Evolutionary conservation across 2,888 invertebrate genomes (phyloP), one percentile per base, ranked within the genome.

Genomic region (Dryomyza anilis): DNA sequence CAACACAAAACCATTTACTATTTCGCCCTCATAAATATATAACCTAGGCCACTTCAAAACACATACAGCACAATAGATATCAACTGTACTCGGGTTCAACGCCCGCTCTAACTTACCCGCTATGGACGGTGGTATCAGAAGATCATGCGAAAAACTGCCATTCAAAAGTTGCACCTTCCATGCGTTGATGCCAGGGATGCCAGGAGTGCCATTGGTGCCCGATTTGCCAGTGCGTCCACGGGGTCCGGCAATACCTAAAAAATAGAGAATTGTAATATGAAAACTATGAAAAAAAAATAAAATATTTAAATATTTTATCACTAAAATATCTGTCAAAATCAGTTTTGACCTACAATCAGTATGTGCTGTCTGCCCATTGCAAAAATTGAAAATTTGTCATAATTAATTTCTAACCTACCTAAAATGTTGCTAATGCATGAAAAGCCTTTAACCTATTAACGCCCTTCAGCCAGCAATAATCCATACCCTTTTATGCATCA

Each of bases 51-150:
- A n/a, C n/a, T n/a, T n/a, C n/a, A n/a, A n/a, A n/a, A n/a, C n/a
- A n/a, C n/a, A n/a, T n/a, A n/a, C n/a, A n/a, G n/a, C n/a, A n/a
- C n/a, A n/a, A n/a, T n/a, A n/a, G n/a, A n/a, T n/a, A n/a, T n/a
- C n/a, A n/a, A n/a, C n/a, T n/a, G n/a, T n/a, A n/a, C n/a, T n/a
- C n/a, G n/a, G n/a, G n/a, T n/a, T n/a, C 23, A 25, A 55, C 29
- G 25, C 21, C 45, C 23, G 21, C 29, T 30, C 16, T 8, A 23
- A 72, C 70, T 72, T 80, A 89, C 91, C 89, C 64, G 91, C 89
- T 76, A 95, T 93, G 36, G 93, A 90, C 33, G 95, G 95, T n/a
- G 94, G 92, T 74, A 95, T 90, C 36, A 94, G 87, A 43, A 94
- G 84, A 69, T 92, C 89, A 63, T 87, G 87, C 65, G 81, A 76